phyloP scores from a whole-genome alignment of 2,797 vertebrate genomes.

The Cirrhinus mrigala region DNA sequence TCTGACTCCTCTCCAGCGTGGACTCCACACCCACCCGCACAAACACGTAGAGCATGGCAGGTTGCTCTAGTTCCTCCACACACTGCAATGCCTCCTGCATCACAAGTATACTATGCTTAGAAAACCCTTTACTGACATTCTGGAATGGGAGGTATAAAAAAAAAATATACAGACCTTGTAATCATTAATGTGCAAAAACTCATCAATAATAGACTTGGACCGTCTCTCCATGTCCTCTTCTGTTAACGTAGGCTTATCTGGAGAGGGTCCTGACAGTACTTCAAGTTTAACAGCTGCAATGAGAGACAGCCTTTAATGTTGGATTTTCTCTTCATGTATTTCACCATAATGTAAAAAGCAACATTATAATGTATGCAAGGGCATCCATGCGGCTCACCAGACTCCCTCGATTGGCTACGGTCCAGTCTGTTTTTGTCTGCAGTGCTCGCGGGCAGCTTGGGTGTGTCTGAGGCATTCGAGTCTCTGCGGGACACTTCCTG shows the following conservation, averaged over 20 bases:
- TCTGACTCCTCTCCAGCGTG: conserved; percentile 94
- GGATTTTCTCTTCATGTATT: not conserved
- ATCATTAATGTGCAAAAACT: conserved; percentile 98
- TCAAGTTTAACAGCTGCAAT: conserved; percentile 84
- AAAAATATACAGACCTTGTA: conserved; percentile 83
- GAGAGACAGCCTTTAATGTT: not conserved
- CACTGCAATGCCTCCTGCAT: conserved; percentile 94
- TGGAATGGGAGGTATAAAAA: not conserved
- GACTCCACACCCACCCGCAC: conserved; percentile 94
- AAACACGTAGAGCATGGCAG: conserved; percentile 85
- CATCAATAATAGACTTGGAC: conserved; percentile 94
- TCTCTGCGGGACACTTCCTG: conserved; percentile 84
- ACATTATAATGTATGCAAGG: not conserved
- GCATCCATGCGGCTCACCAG: conserved; percentile 75
- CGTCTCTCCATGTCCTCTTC: conserved; percentile 93
- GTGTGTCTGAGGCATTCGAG: conserved; percentile 74
- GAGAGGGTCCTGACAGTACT: conserved; percentile 70
- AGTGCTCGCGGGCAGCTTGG: conserved; percentile 73
- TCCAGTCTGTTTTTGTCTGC: conserved; percentile 85
- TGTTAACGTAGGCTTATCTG: conserved; percentile 82
- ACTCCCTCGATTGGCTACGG: conserved; percentile 80
- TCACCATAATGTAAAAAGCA: not conserved
- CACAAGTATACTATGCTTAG: not conserved
- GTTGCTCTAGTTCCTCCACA: conserved; percentile 89
- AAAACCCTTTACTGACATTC: not conserved